Conservation (phyloP, 2,113 vertebrate species). For the Polyodon spathula region DNA sequence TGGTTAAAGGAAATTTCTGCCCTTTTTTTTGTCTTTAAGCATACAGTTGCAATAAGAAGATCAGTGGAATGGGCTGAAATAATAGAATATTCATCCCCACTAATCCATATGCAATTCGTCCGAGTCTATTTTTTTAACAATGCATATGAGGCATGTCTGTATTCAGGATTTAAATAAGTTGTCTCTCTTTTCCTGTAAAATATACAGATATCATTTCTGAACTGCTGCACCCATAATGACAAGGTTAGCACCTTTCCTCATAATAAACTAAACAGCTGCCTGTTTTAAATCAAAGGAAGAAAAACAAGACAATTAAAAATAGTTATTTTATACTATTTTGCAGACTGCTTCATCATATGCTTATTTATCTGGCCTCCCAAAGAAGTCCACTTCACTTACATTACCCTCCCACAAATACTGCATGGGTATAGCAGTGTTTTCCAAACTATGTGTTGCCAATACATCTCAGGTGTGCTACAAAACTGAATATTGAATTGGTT, state of each 20-base stretch:
- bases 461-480: no score
- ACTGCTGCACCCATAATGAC: conserved; percentile 47
- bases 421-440: no score
- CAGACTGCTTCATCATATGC: background rate
- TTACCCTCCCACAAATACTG: no score
- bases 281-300: conserved; percentile 33
- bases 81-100: conserved; percentile 98
- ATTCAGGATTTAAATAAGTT: conserved; percentile 75
- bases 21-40: conserved; percentile 64
- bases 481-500: no score
- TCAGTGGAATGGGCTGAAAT: conserved; percentile 93
- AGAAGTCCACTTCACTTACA: no score
- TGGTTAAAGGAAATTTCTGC: conserved; percentile 63
- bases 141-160: conserved; percentile 74
- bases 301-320: conserved; percentile 30
- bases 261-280: conserved; percentile 54
- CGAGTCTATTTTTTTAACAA: conserved; percentile 67
- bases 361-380: no score
- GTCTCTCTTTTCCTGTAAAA: conserved; percentile 41
- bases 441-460: no score
- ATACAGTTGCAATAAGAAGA: conserved; percentile 81
- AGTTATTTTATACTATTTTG: conserved; percentile 50
- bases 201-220: conserved; percentile 63
- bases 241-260: conserved; percentile 53
- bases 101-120: conserved; percentile 98